These are phyloP conservation scores for Lycorma delicatula DNA, from an alignment of 1,140 invertebrate genomes.

Conservation along the genomic window DNA sequence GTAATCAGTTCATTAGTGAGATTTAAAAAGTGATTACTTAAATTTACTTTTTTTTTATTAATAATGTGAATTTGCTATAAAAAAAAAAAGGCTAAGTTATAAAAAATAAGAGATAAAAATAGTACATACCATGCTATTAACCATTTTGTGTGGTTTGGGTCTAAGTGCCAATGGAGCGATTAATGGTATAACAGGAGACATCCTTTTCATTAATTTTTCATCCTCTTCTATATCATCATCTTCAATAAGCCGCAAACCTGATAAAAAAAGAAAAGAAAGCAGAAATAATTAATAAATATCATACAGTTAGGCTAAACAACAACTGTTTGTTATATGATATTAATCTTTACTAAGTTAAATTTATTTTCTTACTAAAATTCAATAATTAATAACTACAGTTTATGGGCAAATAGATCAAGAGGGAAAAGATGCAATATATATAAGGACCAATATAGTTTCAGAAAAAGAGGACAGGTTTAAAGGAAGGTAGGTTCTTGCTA, in stretches of 20 bases:
- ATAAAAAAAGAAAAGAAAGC: slow-evolving; percentile 12
- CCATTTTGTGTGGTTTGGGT: slow-evolving; percentile 50
- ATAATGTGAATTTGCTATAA: too few species aligned
- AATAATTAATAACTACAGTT: not conserved
- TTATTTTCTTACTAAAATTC: too few species aligned
- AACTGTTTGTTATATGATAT: too few species aligned
- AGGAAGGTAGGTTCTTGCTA: too few species aligned
- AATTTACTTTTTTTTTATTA: too few species aligned
- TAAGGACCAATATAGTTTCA: too few species aligned
- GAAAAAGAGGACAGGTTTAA: too few species aligned
- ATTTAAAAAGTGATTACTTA: too few species aligned
- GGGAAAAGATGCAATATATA: not conserved
- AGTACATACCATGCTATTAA: slow-evolving; percentile 39
- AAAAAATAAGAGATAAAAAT: not conserved
- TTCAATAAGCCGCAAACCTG: slow-evolving; percentile 52
- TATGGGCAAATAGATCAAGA: not conserved
- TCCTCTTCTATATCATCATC: slow-evolving; percentile 50
- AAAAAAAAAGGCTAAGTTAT: too few species aligned
- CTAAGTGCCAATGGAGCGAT: slow-evolving; percentile 64
- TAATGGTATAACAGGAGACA: slow-evolving; percentile 65
- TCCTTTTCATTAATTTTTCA: slow-evolving; percentile 40
- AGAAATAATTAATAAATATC: not conserved
- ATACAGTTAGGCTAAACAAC: too few species aligned
- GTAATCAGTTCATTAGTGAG: too few species aligned
- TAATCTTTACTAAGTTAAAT: too few species aligned